phyloP scores from a whole-genome alignment of 92 coral and sea anemone genomes.

The Desmophyllum pertusum region DNA sequence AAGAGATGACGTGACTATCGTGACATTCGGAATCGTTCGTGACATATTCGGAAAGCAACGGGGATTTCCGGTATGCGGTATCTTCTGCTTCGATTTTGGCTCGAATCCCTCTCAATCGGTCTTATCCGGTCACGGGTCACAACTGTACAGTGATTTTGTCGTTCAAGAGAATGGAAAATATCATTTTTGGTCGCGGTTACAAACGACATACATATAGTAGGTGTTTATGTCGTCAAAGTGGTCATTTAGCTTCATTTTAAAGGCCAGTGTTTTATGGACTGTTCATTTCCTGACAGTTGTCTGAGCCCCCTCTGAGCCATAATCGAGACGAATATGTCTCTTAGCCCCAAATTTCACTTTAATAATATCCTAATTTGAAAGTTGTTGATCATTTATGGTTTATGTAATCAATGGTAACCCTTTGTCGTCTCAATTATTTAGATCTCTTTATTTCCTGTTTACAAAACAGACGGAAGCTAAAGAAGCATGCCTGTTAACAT shows the following conservation, averaged over 20 bases:
- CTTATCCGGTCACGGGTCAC: neutral
- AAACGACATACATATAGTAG: neutral
- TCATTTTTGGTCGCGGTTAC: neutral
- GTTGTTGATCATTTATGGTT: neutral
- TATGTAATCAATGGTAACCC: neutral
- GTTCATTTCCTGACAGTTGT: neutral
- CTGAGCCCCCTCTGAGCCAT: neutral
- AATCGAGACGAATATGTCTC: neutral
- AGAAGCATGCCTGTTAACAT: too few species aligned
- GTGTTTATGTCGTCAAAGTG: neutral
- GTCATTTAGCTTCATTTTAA: neutral
- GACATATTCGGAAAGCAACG: constrained; percentile 12
- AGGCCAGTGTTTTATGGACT: neutral
- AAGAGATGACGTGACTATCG: neutral
- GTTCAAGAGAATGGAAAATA: neutral
- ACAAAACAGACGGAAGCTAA: neutral
- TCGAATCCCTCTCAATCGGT: neutral
- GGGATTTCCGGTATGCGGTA: constrained; percentile 1
- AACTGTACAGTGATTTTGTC: too few species aligned
- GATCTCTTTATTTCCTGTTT: neutral
- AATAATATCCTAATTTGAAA: neutral
- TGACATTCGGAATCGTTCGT: constrained; percentile 14
- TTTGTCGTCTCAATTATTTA: neutral
- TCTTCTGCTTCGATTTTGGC: neutral
- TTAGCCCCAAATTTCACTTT: neutral